phyloP scores from a whole-genome alignment of 2,888 invertebrate genomes.

The Amphipoea oculea region DNA sequence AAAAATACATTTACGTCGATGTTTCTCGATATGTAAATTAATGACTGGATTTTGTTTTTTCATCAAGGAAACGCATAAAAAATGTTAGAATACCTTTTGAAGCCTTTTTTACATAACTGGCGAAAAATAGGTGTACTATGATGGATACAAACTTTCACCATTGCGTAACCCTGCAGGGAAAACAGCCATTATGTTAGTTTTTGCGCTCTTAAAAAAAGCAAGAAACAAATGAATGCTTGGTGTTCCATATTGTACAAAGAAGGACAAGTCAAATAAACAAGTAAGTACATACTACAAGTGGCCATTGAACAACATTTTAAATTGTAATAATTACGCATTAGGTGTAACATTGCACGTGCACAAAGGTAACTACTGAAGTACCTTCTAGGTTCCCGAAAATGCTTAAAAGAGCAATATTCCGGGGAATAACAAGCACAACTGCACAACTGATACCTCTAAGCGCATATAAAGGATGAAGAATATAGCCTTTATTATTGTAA shows the following conservation, averaged over 20 bases:
- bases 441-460: background rate
- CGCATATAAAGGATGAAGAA: no score
- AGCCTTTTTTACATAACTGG: background rate
- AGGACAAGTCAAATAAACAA: background rate
- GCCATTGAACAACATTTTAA: background rate
- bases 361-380: background rate
- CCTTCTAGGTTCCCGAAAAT: background rate
- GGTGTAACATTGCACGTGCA: background rate
- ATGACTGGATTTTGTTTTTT: background rate
- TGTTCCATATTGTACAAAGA: background rate
- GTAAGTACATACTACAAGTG: background rate
- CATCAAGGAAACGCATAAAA: background rate
- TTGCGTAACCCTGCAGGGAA: background rate
- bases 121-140: background rate
- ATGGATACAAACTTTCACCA: no score
- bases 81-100: background rate
- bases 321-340: background rate
- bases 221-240: background rate
- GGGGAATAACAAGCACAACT: background rate
- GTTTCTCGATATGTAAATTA: background rate
- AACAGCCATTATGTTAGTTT: background rate
- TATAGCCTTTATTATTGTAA: no score
- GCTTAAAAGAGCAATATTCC: background rate
- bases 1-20: no score
- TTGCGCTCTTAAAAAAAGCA: background rate